Conservation (phyloP, 2,888 invertebrate species). For the Ochlodes sylvanus region DNA sequence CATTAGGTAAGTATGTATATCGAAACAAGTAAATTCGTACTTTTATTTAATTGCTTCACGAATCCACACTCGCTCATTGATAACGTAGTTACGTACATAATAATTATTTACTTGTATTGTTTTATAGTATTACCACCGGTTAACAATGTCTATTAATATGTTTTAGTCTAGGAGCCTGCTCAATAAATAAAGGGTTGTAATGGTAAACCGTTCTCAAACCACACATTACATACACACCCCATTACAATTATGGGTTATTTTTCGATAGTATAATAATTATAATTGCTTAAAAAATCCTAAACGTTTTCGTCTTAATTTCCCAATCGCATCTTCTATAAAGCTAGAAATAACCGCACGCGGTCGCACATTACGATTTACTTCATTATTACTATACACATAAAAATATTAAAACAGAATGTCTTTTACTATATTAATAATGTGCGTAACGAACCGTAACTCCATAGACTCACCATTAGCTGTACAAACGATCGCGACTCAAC, state of each 20-base stretch:
- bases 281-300: conserved; percentile 18
- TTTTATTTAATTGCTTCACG: conserved; percentile 24
- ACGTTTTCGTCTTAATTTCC: conserved; percentile 38
- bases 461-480: conserved; percentile 67
- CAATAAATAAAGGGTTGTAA: conserved; percentile 7
- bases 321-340: conserved; percentile 43
- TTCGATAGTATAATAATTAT: conserved; percentile 26
- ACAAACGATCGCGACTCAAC: conserved; percentile 55
- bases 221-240: conserved; percentile 8
- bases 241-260: conserved; percentile 10
- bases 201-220: background rate
- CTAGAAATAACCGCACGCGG: conserved; percentile 41
- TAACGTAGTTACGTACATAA: conserved; percentile 14
- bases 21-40: conserved; percentile 28
- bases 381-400: conserved; percentile 66
- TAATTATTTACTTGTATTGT: conserved; percentile 21
- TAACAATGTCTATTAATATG: conserved; percentile 21
- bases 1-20: conserved; percentile 12
- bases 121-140: background rate
- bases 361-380: conserved; percentile 59
- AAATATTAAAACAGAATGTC: conserved; percentile 66
- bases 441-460: conserved; percentile 70
- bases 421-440: conserved; percentile 62
- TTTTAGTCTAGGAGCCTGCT: conserved; percentile 24
- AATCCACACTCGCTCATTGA: background rate